A percentile compares a stretch with the other conserved stretches of the same genome.
Evolutionary conservation across 2,113 vertebrate species (phyloP).

Genomic region (Martes martes): DNA sequence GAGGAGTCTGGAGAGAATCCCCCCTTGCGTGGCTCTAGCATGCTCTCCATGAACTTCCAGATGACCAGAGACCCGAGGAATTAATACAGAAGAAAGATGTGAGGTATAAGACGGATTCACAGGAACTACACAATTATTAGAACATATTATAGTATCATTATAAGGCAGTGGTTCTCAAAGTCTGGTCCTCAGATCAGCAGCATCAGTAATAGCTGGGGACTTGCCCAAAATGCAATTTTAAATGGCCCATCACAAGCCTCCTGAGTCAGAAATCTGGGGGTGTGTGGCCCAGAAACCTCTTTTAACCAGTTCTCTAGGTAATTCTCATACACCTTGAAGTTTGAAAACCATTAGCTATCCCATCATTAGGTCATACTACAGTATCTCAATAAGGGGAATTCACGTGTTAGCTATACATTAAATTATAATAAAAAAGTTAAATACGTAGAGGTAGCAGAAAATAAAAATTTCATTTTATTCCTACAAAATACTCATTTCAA

Average conservation of each 20-base stretch:
- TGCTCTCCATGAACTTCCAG: neutral
- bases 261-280: neutral
- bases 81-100: neutral
- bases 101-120: neutral
- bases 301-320: neutral
- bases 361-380: neutral
- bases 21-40: neutral
- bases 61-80: neutral
- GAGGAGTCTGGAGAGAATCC: neutral
- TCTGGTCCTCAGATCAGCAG: rapidly evolving
- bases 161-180: neutral
- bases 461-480: neutral
- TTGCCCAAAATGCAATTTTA: no score
- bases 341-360: neutral
- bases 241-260: neutral
- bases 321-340: neutral
- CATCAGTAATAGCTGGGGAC: neutral
- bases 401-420: neutral
- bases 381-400: neutral
- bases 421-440: neutral
- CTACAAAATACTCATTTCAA: neutral
- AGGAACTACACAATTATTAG: neutral
- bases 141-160: rapidly evolving
- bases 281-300: neutral
- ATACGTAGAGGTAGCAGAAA: neutral